Evolutionary conservation across 2,888 invertebrate genomes (phyloP).

Genomic region (Leptura quadrifasciata): DNA sequence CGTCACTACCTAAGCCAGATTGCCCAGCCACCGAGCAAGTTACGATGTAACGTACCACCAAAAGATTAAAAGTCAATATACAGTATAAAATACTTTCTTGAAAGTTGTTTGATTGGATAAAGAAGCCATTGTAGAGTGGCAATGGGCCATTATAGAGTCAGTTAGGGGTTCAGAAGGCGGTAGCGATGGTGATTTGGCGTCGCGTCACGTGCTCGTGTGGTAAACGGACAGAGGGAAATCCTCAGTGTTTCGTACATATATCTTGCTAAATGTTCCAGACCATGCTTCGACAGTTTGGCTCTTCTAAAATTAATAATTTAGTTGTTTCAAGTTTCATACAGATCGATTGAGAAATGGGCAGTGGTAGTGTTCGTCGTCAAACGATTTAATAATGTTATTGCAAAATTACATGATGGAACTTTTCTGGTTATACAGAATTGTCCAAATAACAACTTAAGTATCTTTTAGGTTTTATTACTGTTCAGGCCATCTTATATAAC

Average conservation of each 20-base stretch:
- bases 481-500: too few relatives aligned
- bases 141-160: constrained; percentile 65
- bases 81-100: constrained; percentile 57
- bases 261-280: constrained; percentile 63
- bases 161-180: constrained; percentile 57
- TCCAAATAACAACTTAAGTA: too few relatives aligned
- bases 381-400: too few relatives aligned
- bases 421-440: too few relatives aligned
- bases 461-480: too few relatives aligned
- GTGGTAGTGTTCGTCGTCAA: too few relatives aligned
- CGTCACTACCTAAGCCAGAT: background rate
- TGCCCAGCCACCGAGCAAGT: background rate
- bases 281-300: constrained; percentile 48
- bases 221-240: constrained; percentile 46
- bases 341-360: too few relatives aligned
- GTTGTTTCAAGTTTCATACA: constrained; percentile 1
- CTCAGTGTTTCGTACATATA: constrained; percentile 61
- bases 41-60: constrained; percentile 1
- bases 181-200: constrained; percentile 61
- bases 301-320: constrained; percentile 20
- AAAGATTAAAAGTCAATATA: constrained; percentile 63
- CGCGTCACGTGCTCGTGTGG: constrained; percentile 61
- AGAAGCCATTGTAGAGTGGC: constrained; percentile 67
- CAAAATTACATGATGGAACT: too few relatives aligned
- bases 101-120: constrained; percentile 66